Evolutionary conservation across 2,888 invertebrate genomes (phyloP).

Genomic region (Calliopum simillimum): DNA sequence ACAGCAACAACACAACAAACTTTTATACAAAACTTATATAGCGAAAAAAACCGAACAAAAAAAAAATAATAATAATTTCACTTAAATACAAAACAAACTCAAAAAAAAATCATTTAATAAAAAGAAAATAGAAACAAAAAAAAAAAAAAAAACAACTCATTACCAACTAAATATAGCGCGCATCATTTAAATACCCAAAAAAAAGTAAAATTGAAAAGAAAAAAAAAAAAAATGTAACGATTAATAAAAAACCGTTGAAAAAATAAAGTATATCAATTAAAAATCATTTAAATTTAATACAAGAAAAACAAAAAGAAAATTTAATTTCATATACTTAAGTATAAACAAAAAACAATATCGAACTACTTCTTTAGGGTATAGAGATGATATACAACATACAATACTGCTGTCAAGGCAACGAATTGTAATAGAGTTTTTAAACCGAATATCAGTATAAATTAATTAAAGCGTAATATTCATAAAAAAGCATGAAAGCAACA

Average conservation of each 20-base stretch:
- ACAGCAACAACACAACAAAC: constrained; percentile 44
- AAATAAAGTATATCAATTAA: constrained; percentile 25
- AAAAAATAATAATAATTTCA: constrained; percentile 39
- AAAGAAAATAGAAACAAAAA: constrained; percentile 40
- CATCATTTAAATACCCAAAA: constrained; percentile 52
- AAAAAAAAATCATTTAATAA: constrained; percentile 30
- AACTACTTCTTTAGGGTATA: too few relatives aligned
- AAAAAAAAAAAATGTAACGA: constrained; percentile 35
- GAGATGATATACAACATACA: neutral
- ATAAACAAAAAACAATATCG: too few relatives aligned
- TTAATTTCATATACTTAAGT: constrained; percentile 21
- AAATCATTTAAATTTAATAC: constrained; percentile 23
- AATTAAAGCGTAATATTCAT: neutral
- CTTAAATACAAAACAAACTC: constrained; percentile 38
- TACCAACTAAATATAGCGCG: constrained; percentile 51
- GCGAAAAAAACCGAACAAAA: constrained; percentile 41
- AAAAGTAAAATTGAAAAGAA: constrained; percentile 35
- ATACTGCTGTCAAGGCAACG: constrained; percentile 2
- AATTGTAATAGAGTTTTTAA: neutral
- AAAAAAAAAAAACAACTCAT: constrained; percentile 31
- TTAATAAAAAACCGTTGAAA: constrained; percentile 29
- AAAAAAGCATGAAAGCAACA: neutral
- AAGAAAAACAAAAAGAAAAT: constrained; percentile 36
- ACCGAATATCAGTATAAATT: constrained; percentile 13
- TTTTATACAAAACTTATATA: constrained; percentile 44